Evolutionary conservation across 2,888 invertebrate genomes (phyloP), one percentile per base, ranked within the genome.

Genomic region (Catocala fraxini): DNA sequence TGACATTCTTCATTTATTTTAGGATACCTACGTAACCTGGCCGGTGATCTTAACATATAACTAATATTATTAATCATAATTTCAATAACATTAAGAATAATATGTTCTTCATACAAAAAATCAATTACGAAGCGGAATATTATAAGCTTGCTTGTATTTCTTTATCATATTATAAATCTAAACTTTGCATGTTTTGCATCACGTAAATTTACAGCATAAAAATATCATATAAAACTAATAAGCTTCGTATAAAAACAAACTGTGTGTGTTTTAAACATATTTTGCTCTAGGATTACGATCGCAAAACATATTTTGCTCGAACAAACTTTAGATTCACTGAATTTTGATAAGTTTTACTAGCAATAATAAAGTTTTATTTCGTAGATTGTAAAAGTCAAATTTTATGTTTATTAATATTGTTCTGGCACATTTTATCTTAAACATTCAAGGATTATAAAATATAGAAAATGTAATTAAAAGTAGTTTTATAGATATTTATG

Each of bases 291-390:
- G 62, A 71, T 73, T 63, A 70, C 57, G 65, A 74, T 68, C 66
- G 66, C 53, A 51, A 9, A 73, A 70, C 56, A 72, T 55, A 63
- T 63, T 67, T 73, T 11, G 42, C 56, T 56, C 35, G 35, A 66
- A 54, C 55, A 73, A 49, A 65, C 65, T 60, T 56, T 51, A 49
- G 64, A 59, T 54, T 68, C 13, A 56, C 46, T 59, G 55, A 59
- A 66, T 70, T 68, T 68, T 65, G 25, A 59, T 73, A 62, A 60
- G 54, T 70, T 73, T 70, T 65, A 73, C 56, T 55, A 49, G 56
- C 52, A 34, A 41, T 63, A 45, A 64, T 73, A 64, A 67, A 63
- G 61, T 48, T 68, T 59, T 66, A 66, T 59, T 63, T 51, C 6
- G 13, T 35, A 33, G 47, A 33, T 15, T 60, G 45, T 33, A 25